phyloP scores from a whole-genome alignment of 2,797 vertebrate species.

The Gymnoscopelus braueri region DNA sequence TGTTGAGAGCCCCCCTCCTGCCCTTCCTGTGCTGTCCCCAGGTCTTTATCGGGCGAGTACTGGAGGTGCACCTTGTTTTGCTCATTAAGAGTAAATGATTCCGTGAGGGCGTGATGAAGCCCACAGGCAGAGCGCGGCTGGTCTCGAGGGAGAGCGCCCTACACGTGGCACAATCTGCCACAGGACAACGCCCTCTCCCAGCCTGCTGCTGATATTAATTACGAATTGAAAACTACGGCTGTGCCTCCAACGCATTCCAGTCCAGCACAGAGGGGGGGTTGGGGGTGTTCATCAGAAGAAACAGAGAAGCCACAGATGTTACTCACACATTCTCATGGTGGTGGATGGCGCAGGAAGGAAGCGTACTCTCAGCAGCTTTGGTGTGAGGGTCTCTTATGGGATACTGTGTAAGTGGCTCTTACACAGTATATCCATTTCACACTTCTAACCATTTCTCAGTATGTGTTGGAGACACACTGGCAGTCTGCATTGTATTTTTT shows the following conservation, averaged over 20 bases:
- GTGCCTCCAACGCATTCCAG: constrained; percentile 58
- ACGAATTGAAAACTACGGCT: constrained; percentile 49
- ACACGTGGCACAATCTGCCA: constrained; percentile 60
- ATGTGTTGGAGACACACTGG: no score
- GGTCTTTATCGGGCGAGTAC: constrained; percentile 59
- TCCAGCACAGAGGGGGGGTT: constrained; percentile 41
- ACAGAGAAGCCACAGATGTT: constrained; percentile 58
- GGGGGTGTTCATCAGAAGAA: constrained; percentile 22
- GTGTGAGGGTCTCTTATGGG: no score
- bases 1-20: constrained; percentile 27
- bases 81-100: constrained; percentile 74
- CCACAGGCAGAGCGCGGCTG: constrained; percentile 34
- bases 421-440: no score
- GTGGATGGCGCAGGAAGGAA: constrained; percentile 35
- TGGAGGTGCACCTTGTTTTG: constrained; percentile 60
- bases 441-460: no score
- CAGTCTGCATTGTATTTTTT: no score
- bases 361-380: constrained; percentile 11
- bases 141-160: constrained; percentile 70
- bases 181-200: constrained; percentile 61
- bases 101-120: constrained; percentile 62
- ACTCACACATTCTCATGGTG: constrained; percentile 32
- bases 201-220: constrained; percentile 80
- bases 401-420: no score
- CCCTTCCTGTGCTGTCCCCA: constrained; percentile 48